Base-by-base conservation (phyloP, 2,888 invertebrate genomes). In the Plagiodera versicolora region DNA sequence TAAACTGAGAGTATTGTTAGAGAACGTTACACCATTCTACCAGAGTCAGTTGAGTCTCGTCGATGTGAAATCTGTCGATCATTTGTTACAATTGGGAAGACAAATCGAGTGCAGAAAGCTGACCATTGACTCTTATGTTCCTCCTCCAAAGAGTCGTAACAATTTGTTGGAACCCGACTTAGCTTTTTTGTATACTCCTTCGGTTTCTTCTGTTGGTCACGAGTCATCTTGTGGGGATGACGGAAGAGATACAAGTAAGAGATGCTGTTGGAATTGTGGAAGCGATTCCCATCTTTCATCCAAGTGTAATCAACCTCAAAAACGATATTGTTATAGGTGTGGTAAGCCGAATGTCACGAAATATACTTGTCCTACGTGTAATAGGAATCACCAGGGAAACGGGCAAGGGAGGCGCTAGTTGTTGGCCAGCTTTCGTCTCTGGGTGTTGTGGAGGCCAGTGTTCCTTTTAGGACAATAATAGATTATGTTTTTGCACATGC, bases 21-120 rank as follows among this genome's bases (percentile, higher is more conserved):
- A 58, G 10, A 68, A 68, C 58, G 57, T 65, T 11, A 35, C 57
- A 16, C 65, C 62, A 16, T 65, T 64, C 19, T 65, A 65, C 35
- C 66, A 67, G 39, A 60, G 49, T 46, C 60, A 64, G 46, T 56
- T 67, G 19, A 60, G 54, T 32, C 39, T 66, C 14, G 48, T 58
- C 8, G 45, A 65, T 16, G 58, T 63, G 1, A 53, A 58, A 10
- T 59, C 65, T 19, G 57, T 61, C 32, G 28, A 51, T 5, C 56
- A 67, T 20, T 56, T 67, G 2, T 16, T 58, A 20, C 51, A 49
- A 46, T 52, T 65, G 14, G 64, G 65, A 10, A 52, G 60, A 56
- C 58, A 46, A 8, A 35, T 67, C 8, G 63, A 66, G 19, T 19
- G 58, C 19, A 58, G 62, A n/a, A 64, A 62, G 30, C 16, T 32